These are phyloP conservation scores for Ibycter americanus DNA, from an alignment of 2,797 vertebrate species.

Conservation along the genomic window DNA sequence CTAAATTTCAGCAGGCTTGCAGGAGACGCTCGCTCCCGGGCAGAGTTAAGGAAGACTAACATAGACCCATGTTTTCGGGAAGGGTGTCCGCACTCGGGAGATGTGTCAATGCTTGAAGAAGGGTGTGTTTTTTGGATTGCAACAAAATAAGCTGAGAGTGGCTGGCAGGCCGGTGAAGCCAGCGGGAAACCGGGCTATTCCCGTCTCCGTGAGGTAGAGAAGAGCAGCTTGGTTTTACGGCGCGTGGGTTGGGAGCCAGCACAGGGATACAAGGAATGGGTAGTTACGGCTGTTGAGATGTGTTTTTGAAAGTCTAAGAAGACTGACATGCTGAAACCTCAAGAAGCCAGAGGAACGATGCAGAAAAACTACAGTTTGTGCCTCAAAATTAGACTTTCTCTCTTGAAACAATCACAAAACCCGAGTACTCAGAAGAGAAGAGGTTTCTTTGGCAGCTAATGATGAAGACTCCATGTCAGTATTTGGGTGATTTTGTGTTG, in stretches of 20 bases:
- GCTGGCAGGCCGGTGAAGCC: slow-evolving; percentile 9
- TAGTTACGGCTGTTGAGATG: neutral
- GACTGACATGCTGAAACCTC: neutral
- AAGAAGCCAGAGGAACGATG: neutral
- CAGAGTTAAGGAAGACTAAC: neutral
- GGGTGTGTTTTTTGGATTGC: slow-evolving; percentile 44
- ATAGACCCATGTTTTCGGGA: slow-evolving; percentile 18
- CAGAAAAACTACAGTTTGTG: neutral
- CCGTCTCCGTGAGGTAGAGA: neutral
- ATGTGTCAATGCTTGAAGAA: slow-evolving; percentile 33
- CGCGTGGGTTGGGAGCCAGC: slow-evolving; percentile 12
- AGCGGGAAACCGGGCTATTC: slow-evolving; percentile 36
- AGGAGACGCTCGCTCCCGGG: neutral
- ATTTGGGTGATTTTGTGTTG: neutral
- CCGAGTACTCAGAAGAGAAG: neutral
- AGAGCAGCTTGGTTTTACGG: neutral
- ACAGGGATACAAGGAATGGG: neutral
- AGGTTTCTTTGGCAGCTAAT: neutral
- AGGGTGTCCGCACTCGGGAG: neutral
- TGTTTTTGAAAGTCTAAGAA: slow-evolving; percentile 2
- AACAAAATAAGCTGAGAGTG: slow-evolving; percentile 29
- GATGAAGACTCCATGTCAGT: neutral
- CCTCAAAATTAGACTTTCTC: neutral
- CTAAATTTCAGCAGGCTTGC: neutral
- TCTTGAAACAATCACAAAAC: neutral